These are phyloP conservation scores for Dyspetes luteomarginatus DNA, from an alignment of 2,888 invertebrate genomes.

Conservation along the genomic window DNA sequence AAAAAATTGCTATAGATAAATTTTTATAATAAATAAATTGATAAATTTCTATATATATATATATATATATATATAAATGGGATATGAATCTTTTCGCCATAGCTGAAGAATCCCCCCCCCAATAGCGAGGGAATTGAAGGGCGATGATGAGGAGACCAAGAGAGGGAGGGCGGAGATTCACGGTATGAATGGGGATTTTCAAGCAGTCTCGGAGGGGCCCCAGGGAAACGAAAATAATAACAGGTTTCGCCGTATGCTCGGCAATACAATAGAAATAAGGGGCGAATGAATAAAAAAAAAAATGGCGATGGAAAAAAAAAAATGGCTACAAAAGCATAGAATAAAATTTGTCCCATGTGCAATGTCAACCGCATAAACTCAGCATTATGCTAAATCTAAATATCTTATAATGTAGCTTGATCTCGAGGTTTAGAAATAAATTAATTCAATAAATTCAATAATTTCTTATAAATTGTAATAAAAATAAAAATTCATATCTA, in stretches of 20 bases:
- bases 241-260: slow-evolving; percentile 66
- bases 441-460: too few species aligned
- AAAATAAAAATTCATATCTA: background rate
- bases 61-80: background rate
- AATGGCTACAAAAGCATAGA: slow-evolving; percentile 40
- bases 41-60: background rate
- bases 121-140: slow-evolving; percentile 40
- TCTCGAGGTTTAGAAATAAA: background rate
- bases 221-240: slow-evolving; percentile 72
- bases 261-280: slow-evolving; percentile 74
- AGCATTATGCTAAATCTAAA: too few species aligned
- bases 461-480: background rate
- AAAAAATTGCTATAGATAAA: background rate
- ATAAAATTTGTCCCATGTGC: background rate
- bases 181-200: slow-evolving; percentile 27
- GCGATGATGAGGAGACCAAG: slow-evolving; percentile 48
- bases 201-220: too few species aligned
- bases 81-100: slow-evolving; percentile 31
- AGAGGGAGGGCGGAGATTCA: slow-evolving; percentile 43
- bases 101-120: slow-evolving; percentile 21
- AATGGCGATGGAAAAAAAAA: slow-evolving; percentile 61
- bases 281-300: slow-evolving; percentile 66
- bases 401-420: too few species aligned
- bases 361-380: too few species aligned
- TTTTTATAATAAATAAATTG: background rate